Evolutionary conservation across 2,888 invertebrate genomes (phyloP), one percentile per base, ranked within the genome.

Genomic region (Hedya salicella): DNA sequence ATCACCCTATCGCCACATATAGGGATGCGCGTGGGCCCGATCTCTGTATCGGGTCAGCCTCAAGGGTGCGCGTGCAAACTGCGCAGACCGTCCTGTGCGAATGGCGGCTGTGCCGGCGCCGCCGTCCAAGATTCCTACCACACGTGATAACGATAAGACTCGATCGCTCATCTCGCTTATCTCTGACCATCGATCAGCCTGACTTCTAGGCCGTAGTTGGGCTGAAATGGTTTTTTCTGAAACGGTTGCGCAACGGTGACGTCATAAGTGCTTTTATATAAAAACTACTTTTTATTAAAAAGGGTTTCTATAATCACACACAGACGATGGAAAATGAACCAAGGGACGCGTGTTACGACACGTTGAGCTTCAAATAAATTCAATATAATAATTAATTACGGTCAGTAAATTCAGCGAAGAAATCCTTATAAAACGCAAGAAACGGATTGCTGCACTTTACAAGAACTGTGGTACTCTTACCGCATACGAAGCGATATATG

Each of bases 81-180:
- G 78, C 87, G 77, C 79, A 88, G 88, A 91, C 91, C 89, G 60
- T 66, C 87, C 87, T 84, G 86, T 87, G 89, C 91, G 90, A 92
- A 91, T 92, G 91, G 36, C 80, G 82, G 81, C 72, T 75, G 71
- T 78, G 79, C 80, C 80, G 80, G 85, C 82, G 76, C 80, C 71
- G 75, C 77, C 78, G 76, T 80, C 75, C 81, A 90, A 82, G 90
- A 90, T 85, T 87, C 87, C 88, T 90, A 85, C 85, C 85, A 84
- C 79, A 77, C 78, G 75, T 85, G 91, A 91, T 91, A 90, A 86
- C 86, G 89, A 88, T 90, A 89, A 89, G 86, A 84, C 78, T 76
- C 83, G 79, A 89, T 89, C 88, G 79, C 85, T 89, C 89, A 87
- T 89, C 88, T 88, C 83, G 75, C 76, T 83, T 89, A 89, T 91